A percentile compares a stretch with the other conserved stretches of the same genome.
Conservation (phyloP, 2,888 invertebrate species). For the Dyspetes luteomarginatus region DNA sequence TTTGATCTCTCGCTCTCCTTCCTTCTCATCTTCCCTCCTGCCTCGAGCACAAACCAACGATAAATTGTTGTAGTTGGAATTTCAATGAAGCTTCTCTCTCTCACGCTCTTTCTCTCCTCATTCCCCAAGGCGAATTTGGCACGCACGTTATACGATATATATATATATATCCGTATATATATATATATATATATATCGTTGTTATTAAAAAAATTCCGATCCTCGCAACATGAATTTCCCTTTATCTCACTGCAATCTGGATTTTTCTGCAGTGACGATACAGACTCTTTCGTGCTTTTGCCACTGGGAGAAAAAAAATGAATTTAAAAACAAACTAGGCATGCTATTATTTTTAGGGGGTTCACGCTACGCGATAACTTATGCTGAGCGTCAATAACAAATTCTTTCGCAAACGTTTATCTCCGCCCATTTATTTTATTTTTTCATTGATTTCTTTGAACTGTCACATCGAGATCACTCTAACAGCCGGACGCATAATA, state of each 20-base stretch:
- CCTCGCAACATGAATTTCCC: constrained; percentile 6
- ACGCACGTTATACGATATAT: constrained; percentile 3
- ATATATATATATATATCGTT: constrained; percentile 2
- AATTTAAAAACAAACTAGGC: too few species aligned
- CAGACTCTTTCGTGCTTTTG: neutral
- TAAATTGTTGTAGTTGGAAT: constrained; percentile 43
- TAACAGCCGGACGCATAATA: too few species aligned
- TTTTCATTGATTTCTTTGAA: constrained; percentile 13
- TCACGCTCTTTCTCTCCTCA: neutral
- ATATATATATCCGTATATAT: too few species aligned
- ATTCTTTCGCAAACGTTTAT: neutral
- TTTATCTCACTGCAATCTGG: constrained; percentile 15
- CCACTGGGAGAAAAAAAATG: neutral
- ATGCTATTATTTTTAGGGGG: too few species aligned
- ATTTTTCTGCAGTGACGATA: constrained; percentile 1
- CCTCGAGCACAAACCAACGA: constrained; percentile 24
- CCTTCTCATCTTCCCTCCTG: constrained; percentile 6
- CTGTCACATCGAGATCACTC: neutral
- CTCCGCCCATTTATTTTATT: neutral
- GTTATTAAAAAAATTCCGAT: constrained; percentile 15
- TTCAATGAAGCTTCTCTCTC: constrained; percentile 18
- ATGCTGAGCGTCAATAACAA: neutral
- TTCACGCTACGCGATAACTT: neutral
- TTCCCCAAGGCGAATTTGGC: constrained; percentile 6
- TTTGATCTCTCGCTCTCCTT: neutral